phyloP scores from a whole-genome alignment of 2,113 vertebrate species.

The Pholis gunnellus region DNA sequence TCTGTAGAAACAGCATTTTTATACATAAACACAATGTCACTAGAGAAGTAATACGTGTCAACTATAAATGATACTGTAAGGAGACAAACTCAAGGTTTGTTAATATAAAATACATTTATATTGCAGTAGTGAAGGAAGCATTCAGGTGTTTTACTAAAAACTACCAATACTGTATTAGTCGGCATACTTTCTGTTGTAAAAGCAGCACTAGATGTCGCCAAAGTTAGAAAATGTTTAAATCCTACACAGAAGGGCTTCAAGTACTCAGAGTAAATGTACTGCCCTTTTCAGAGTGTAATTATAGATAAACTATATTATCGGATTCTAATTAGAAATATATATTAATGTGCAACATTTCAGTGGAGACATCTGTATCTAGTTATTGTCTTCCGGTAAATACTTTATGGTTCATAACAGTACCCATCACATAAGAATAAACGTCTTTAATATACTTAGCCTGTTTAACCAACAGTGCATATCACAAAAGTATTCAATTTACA shows the following conservation, averaged over 20 bases:
- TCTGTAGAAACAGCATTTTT: slow-evolving; percentile 11
- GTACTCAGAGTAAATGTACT: neutral
- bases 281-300: neutral
- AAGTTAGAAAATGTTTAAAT: neutral
- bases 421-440: neutral
- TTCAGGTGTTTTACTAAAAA: neutral
- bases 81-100: neutral
- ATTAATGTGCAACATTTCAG: neutral
- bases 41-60: neutral
- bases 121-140: neutral
- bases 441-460: neutral
- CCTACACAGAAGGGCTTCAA: neutral
- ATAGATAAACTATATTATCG: neutral
- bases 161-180: neutral
- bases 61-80: neutral
- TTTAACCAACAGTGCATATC: neutral
- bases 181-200: neutral
- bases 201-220: slow-evolving; percentile 19
- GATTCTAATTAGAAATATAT: neutral
- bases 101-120: neutral
- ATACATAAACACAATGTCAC: slow-evolving; percentile 46
- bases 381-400: neutral
- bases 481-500: neutral
- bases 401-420: neutral
- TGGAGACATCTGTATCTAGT: neutral